Percentiles rank a stretch among this genome's conserved stretches.
Conservation (phyloP, 2,888 invertebrate species). For the Tenthredo mesomela region DNA sequence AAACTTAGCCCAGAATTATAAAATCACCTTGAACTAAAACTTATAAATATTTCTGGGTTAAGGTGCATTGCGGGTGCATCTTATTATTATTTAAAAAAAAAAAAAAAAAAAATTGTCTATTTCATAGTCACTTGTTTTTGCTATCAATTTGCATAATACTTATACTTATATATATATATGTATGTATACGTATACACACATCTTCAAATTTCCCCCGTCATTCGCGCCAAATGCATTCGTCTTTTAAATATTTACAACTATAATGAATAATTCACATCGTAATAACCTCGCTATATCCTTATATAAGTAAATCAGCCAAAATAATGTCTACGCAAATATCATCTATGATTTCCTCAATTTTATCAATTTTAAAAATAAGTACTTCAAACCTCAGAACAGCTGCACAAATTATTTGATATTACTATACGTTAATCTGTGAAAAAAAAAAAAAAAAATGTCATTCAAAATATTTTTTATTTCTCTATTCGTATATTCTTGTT, state of each 20-base stretch:
- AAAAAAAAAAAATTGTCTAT: background rate
- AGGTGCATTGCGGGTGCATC: background rate
- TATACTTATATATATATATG: background rate
- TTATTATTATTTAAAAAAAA: background rate
- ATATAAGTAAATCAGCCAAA: background rate
- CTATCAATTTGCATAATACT: background rate
- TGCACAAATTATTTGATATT: background rate
- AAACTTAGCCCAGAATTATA: conserved; percentile 10
- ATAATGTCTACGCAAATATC: background rate
- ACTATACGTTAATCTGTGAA: background rate
- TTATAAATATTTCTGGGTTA: conserved; percentile 26
- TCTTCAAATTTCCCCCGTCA: background rate
- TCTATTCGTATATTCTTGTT: background rate
- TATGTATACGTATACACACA: background rate
- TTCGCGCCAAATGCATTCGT: background rate
- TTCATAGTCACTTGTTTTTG: background rate
- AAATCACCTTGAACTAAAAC: conserved; percentile 17
- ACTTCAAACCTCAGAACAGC: background rate
- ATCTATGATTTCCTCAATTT: background rate
- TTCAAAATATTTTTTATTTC: background rate
- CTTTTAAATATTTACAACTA: background rate
- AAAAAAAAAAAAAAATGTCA: no score
- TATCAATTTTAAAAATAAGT: background rate
- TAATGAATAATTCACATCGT: background rate
- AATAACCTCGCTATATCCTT: background rate